A percentile compares a stretch with the other conserved stretches of the same genome.
These are phyloP conservation scores for Sebastes dallii DNA, from an alignment of 2,797 vertebrate species.

Conservation along the genomic window DNA sequence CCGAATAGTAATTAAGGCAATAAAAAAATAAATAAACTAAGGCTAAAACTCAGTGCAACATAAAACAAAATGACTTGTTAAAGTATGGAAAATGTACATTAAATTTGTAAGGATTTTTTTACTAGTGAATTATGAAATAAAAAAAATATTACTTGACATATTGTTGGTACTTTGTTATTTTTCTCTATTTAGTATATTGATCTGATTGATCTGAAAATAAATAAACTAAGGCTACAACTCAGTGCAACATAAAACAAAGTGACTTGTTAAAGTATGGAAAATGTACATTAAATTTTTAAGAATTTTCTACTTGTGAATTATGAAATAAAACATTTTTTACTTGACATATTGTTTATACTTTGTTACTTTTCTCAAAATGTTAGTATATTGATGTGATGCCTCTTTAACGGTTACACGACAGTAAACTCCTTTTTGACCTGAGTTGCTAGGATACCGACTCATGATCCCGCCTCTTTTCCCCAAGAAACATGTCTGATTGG, in stretches of 20 bases:
- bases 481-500: slow-evolving; percentile 29
- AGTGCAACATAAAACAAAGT: neutral
- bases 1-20: neutral
- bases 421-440: slow-evolving; percentile 39
- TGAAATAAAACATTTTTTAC: neutral
- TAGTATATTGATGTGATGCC: neutral
- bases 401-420: slow-evolving; percentile 39
- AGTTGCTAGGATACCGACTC: slow-evolving; percentile 49
- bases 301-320: neutral
- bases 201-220: neutral
- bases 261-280: neutral
- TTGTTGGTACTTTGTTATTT: neutral
- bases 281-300: neutral
- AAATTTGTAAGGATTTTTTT: neutral
- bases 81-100: neutral
- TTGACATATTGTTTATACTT: neutral
- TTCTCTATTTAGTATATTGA: neutral
- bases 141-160: neutral
- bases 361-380: neutral
- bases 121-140: neutral
- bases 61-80: neutral
- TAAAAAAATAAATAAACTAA: neutral
- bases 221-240: neutral
- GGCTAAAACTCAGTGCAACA: neutral
- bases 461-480: slow-evolving; percentile 27